Conservation (phyloP, 2,113 vertebrate species). For the Tichodroma muraria region DNA sequence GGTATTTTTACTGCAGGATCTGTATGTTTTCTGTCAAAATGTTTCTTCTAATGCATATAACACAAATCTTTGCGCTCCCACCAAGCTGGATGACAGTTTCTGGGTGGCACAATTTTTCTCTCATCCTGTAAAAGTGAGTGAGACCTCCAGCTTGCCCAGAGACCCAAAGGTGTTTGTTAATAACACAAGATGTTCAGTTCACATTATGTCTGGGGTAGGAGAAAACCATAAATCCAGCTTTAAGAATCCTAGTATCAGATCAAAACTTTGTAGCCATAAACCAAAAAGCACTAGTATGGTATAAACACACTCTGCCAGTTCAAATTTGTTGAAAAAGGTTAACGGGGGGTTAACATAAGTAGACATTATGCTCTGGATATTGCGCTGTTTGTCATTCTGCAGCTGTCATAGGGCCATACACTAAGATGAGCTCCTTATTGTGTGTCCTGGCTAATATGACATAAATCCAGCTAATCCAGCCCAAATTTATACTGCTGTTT, state of each 20-base stretch:
- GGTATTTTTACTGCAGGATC: neutral
- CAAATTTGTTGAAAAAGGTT: neutral
- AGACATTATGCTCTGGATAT: neutral
- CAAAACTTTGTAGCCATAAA: neutral
- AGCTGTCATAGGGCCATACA: neutral
- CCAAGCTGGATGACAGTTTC: neutral
- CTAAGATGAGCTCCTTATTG: neutral
- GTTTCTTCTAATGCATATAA: slow-evolving; percentile 1
- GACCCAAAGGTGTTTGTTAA: neutral
- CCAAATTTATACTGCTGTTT: neutral
- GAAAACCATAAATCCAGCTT: neutral
- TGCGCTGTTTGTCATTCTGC: neutral
- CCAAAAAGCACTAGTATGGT: neutral
- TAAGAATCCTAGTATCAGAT: neutral
- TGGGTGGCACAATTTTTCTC: slow-evolving; percentile 9
- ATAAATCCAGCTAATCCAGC: neutral
- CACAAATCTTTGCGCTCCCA: neutral
- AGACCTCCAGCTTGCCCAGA: neutral
- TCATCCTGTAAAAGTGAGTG: neutral
- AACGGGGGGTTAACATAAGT: neutral
- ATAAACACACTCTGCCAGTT: neutral
- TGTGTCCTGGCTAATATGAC: neutral
- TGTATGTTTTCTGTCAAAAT: slow-evolving; percentile 18
- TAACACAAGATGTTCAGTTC: neutral
- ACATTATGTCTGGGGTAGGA: neutral